phyloP scores from a whole-genome alignment of 2,888 invertebrate species.

The Clusia tigrina region DNA sequence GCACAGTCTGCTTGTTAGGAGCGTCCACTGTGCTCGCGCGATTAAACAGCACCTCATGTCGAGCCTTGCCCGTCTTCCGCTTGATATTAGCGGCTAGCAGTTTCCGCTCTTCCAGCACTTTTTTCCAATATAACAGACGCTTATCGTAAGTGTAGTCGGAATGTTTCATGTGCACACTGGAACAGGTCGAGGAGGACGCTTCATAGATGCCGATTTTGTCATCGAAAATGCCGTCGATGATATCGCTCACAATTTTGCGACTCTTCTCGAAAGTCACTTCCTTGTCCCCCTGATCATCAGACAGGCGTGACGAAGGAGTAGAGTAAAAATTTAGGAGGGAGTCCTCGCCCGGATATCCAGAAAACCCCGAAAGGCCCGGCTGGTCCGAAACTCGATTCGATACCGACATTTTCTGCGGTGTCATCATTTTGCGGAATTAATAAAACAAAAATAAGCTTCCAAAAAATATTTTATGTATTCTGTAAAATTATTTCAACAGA shows the following conservation, averaged over 20 bases:
- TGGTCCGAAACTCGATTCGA: neutral
- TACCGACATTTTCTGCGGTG: too few relatives aligned
- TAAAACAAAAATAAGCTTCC: too few relatives aligned
- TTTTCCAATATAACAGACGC: constrained; percentile 52
- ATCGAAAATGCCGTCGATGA: constrained; percentile 32
- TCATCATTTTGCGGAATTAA: too few relatives aligned
- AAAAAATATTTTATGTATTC: too few relatives aligned
- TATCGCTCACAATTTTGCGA: constrained; percentile 25
- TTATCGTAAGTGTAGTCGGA: constrained; percentile 41
- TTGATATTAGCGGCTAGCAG: constrained; percentile 39
- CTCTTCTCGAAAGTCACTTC: constrained; percentile 28
- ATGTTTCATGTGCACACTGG: neutral
- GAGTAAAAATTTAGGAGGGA: constrained; percentile 33
- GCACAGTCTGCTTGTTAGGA: constrained; percentile 47
- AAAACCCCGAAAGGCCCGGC: too few relatives aligned
- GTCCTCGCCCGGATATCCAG: neutral
- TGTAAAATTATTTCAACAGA: too few relatives aligned
- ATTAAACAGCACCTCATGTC: constrained; percentile 47
- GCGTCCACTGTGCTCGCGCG: constrained; percentile 42
- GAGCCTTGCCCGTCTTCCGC: constrained; percentile 36
- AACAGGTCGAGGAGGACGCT: constrained; percentile 22
- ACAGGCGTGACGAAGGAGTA: neutral
- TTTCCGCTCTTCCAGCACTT: constrained; percentile 41
- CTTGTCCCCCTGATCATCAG: neutral
- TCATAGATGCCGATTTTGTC: neutral